Percentiles rank a stretch among this genome's conserved stretches.
Evolutionary conservation across 2,113 vertebrate species (phyloP).

Genomic region (Crocuta crocuta): DNA sequence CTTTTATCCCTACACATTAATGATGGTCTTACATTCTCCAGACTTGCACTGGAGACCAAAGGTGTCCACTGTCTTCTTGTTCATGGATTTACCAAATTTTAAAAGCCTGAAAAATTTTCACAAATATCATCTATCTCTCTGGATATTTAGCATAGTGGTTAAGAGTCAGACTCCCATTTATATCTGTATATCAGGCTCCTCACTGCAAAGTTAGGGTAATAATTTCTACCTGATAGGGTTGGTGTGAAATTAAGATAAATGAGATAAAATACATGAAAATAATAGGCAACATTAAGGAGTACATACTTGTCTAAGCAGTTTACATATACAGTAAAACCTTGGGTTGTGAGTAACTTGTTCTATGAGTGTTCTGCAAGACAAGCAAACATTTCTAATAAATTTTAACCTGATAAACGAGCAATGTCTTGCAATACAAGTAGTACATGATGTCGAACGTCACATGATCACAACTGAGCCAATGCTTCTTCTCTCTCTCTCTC

Average conservation of each 20-base stretch:
- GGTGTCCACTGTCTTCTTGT: background rate
- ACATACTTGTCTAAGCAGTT: background rate
- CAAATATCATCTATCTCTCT: background rate
- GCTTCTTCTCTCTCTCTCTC: too few relatives aligned
- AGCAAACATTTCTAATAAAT: too few relatives aligned
- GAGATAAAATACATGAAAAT: background rate
- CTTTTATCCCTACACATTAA: background rate
- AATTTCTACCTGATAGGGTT: background rate
- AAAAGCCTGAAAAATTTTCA: background rate
- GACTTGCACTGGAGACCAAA: conserved; percentile 2
- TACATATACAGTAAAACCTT: background rate
- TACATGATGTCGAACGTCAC: too few relatives aligned
- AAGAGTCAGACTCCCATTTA: background rate
- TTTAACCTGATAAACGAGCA: too few relatives aligned
- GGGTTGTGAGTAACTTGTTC: too few relatives aligned
- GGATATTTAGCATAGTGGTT: background rate
- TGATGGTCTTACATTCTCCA: background rate
- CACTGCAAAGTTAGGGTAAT: background rate
- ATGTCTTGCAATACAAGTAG: too few relatives aligned
- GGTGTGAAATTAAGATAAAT: background rate
- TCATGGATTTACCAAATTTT: background rate
- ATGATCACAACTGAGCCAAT: too few relatives aligned
- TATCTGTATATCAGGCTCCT: background rate
- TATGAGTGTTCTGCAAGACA: too few relatives aligned
- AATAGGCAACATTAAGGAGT: background rate